A percentile compares a stretch with the other conserved stretches of the same genome.
These are phyloP conservation scores for Anodontia alba DNA, from an alignment of 2,888 invertebrate genomes.

Conservation along the genomic window DNA sequence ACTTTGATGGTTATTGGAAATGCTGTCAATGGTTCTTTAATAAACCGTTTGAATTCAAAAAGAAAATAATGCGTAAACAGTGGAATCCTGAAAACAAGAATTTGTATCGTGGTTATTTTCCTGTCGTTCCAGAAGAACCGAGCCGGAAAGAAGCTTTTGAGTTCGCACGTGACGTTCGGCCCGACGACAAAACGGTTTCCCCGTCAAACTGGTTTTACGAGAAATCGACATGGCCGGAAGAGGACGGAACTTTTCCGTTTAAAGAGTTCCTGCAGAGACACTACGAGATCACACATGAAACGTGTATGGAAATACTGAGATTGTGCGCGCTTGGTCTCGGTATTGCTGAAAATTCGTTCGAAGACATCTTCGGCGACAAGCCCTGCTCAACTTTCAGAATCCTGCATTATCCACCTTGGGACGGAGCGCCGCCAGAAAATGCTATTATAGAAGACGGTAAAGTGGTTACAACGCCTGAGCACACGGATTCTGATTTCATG, in stretches of 20 bases:
- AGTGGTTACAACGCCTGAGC: constrained; percentile 65
- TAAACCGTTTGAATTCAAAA: constrained; percentile 58
- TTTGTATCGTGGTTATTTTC: constrained; percentile 73
- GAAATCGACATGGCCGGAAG: constrained; percentile 64
- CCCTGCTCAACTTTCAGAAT: constrained; percentile 69
- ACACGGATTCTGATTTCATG: constrained; percentile 67
- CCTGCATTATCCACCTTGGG: constrained; percentile 69
- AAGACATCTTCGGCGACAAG: constrained; percentile 60
- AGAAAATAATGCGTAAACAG: constrained; percentile 57
- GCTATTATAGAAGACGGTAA: constrained; percentile 60
- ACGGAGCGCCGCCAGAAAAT: constrained; percentile 46
- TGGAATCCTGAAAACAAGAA: constrained; percentile 71
- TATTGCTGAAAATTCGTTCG: constrained; percentile 66
- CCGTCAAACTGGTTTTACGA: constrained; percentile 63
- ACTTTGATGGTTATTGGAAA: constrained; percentile 61
- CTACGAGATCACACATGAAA: constrained; percentile 60
- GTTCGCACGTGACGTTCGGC: constrained; percentile 57
- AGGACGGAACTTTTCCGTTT: constrained; percentile 62
- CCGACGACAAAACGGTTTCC: constrained; percentile 47
- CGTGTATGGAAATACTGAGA: constrained; percentile 66
- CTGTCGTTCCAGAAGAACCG: constrained; percentile 64
- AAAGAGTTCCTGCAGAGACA: constrained; percentile 54
- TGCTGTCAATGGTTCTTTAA: constrained; percentile 68
- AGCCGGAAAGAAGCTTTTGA: constrained; percentile 74
- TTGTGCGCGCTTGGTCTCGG: constrained; percentile 64